These are phyloP conservation scores for Amphipyra tragopoginis DNA, from an alignment of 2,888 invertebrate species.

Conservation along the genomic window DNA sequence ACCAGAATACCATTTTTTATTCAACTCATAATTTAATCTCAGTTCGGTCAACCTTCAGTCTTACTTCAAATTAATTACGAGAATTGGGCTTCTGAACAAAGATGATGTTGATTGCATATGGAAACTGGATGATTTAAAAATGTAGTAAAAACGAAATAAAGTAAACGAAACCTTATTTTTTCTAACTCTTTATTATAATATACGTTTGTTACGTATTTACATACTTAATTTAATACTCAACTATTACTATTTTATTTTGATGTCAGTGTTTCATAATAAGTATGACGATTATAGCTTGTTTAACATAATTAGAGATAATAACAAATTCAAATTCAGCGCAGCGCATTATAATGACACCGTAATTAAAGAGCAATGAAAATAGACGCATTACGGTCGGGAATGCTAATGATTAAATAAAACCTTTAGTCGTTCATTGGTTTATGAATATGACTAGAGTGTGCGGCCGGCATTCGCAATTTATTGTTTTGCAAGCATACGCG, in stretches of 20 bases:
- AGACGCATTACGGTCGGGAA: constrained; percentile 24
- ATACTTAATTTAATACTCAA: too few relatives aligned
- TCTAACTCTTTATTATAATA: too few relatives aligned
- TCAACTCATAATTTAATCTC: too few relatives aligned
- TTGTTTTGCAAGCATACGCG: constrained; percentile 81
- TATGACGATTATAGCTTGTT: constrained; percentile 7
- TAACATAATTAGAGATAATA: constrained; percentile 23
- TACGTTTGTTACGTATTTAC: too few relatives aligned
- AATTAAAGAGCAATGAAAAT: constrained; percentile 41
- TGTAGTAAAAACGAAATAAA: too few relatives aligned
- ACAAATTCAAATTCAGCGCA: constrained; percentile 17
- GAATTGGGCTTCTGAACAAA: too few relatives aligned
- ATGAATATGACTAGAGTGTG: constrained; percentile 71
- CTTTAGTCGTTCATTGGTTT: constrained; percentile 65
- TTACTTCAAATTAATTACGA: too few relatives aligned
- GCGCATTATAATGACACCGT: constrained; percentile 18
- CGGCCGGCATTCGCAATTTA: constrained; percentile 78
- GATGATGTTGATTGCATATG: too few relatives aligned
- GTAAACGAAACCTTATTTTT: too few relatives aligned
- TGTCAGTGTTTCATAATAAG: constrained; percentile 2
- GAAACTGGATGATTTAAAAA: too few relatives aligned
- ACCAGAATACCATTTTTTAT: too few relatives aligned
- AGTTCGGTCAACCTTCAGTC: too few relatives aligned
- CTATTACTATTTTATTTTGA: not conserved
- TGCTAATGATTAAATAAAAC: constrained; percentile 69